Evolutionary conservation across 2,113 vertebrate species (phyloP).

Genomic region (Microcebus jonahi): DNA sequence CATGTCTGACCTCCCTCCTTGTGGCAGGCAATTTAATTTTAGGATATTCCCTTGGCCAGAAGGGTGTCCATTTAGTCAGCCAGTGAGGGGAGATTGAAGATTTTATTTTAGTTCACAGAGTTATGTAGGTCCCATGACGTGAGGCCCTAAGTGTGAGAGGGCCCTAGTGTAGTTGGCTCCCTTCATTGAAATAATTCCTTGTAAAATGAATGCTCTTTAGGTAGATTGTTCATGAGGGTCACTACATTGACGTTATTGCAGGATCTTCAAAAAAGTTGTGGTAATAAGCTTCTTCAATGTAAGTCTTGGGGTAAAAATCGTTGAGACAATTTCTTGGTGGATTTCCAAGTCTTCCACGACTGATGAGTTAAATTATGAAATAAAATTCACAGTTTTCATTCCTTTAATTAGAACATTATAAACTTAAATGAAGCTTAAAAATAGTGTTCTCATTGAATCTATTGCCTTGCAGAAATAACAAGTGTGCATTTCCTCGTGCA

Average conservation of each 20-base stretch:
- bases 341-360: background rate
- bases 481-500: background rate
- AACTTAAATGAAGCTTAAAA: conserved; percentile 10
- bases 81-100: no score
- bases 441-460: background rate
- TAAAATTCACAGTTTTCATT: background rate
- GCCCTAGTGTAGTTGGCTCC: background rate
- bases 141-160: background rate
- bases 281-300: background rate
- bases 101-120: no score
- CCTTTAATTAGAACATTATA: background rate
- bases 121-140: background rate
- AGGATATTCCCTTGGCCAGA: no score
- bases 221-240: background rate
- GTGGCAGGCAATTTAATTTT: no score
- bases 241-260: background rate
- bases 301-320: background rate
- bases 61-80: no score
- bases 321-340: background rate
- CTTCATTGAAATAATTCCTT: background rate
- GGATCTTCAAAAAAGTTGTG: background rate
- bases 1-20: no score
- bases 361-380: background rate
- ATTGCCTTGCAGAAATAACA: background rate
- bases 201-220: background rate